These are phyloP conservation scores for Mesocentrotus franciscanus DNA, from an alignment of 53 echinoderm and acorn worm species.

Conservation along the genomic window DNA sequence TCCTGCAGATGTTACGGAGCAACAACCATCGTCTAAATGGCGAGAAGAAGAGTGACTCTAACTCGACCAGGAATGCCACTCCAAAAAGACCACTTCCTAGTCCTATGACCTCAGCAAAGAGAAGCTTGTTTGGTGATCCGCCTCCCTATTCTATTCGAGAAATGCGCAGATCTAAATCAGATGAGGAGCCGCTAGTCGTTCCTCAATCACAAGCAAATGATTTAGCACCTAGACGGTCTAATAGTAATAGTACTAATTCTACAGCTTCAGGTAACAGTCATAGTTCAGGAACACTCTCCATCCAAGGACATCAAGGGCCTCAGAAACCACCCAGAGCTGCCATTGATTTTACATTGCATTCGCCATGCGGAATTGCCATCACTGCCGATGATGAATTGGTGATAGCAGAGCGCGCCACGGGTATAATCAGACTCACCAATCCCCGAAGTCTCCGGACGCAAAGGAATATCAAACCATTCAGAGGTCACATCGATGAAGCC, in stretches of 20 bases:
- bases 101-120: constrained; percentile 35
- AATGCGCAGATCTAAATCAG: constrained; percentile 36
- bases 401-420: constrained; percentile 51
- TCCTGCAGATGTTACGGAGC: constrained; percentile 34
- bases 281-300: constrained; percentile 45
- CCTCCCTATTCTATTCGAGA: constrained; percentile 28
- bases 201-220: not conserved
- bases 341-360: not conserved
- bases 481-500: constrained; percentile 62
- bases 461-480: constrained; percentile 50
- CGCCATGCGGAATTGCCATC: constrained; percentile 59
- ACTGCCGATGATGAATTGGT: constrained; percentile 3
- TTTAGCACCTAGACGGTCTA: constrained; percentile 2
- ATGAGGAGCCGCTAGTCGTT: constrained; percentile 37
- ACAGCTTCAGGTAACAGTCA: constrained; percentile 42
- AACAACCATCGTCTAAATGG: constrained; percentile 6
- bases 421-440: constrained; percentile 45
- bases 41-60: constrained; percentile 19
- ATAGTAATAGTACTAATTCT: constrained; percentile 20
- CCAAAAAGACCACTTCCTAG: not conserved
- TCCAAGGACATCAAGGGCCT: constrained; percentile 20
- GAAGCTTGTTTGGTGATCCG: constrained; percentile 31
- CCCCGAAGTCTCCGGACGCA: constrained; percentile 45
- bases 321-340: constrained; percentile 48
- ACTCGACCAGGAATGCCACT: not conserved